Evolutionary conservation across 2,113 vertebrate genomes (phyloP).

Genomic region (Lates calcarifer): DNA sequence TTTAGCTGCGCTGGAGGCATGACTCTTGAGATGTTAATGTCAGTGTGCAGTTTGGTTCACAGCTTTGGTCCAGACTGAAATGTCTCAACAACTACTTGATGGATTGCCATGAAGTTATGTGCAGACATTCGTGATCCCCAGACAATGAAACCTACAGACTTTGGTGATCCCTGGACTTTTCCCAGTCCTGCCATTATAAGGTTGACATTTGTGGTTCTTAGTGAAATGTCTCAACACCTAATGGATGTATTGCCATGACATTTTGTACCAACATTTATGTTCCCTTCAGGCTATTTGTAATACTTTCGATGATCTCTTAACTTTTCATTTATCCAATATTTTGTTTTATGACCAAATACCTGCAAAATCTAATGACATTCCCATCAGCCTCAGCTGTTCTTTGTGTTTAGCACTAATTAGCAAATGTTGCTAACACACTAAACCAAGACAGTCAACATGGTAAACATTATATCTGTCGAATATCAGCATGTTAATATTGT

Average conservation of each 20-base stretch:
- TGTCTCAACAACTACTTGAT: not conserved
- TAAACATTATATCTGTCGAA: conserved; percentile 1
- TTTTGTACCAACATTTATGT: not conserved
- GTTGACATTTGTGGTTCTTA: not conserved
- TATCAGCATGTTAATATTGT: not conserved
- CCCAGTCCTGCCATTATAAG: not conserved
- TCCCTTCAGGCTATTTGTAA: not conserved
- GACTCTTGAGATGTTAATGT: not conserved
- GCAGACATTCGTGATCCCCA: not conserved
- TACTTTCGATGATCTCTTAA: not conserved
- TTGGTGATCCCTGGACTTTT: not conserved
- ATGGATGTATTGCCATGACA: too few relatives aligned
- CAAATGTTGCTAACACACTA: not conserved
- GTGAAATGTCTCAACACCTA: too few relatives aligned
- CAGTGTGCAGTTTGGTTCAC: not conserved
- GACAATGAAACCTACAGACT: not conserved
- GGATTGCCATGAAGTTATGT: not conserved
- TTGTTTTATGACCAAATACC: not conserved
- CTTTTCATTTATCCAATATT: not conserved
- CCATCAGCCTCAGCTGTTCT: not conserved
- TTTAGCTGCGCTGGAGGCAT: not conserved
- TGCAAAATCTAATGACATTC: not conserved
- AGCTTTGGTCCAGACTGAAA: not conserved
- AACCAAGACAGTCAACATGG: too few relatives aligned
- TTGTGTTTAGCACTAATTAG: not conserved